Conservation (phyloP, 2,797 vertebrate species). For the Sitta carolinensis region DNA sequence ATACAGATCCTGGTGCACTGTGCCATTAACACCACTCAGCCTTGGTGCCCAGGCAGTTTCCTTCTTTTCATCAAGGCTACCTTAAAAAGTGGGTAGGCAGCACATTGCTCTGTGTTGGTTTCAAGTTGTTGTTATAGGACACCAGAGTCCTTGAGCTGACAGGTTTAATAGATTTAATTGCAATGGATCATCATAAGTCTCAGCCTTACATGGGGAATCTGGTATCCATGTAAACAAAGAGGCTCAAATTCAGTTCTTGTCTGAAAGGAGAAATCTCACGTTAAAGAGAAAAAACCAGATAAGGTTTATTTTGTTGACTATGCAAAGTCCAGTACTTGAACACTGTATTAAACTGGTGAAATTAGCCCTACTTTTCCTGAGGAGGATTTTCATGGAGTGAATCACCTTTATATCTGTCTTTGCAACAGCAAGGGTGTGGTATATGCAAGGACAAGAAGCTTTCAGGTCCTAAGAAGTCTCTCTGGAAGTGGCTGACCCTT, state of each 20-base stretch:
- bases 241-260: background rate
- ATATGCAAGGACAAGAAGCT: background rate
- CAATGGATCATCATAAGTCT: background rate
- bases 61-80: background rate
- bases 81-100: background rate
- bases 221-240: background rate
- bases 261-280: background rate
- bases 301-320: background rate
- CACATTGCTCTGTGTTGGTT: background rate
- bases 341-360: background rate
- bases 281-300: background rate
- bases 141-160: background rate
- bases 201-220: background rate
- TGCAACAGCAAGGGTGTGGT: background rate
- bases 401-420: background rate
- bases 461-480: background rate
- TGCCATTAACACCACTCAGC: background rate
- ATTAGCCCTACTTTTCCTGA: background rate
- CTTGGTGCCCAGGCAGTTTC: accelerated
- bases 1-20: background rate
- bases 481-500: background rate
- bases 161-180: background rate
- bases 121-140: background rate
- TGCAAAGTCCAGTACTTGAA: background rate
- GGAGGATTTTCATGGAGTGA: background rate